Conservation (phyloP, 2,113 vertebrate species). For the Peromyscus maniculatus region DNA sequence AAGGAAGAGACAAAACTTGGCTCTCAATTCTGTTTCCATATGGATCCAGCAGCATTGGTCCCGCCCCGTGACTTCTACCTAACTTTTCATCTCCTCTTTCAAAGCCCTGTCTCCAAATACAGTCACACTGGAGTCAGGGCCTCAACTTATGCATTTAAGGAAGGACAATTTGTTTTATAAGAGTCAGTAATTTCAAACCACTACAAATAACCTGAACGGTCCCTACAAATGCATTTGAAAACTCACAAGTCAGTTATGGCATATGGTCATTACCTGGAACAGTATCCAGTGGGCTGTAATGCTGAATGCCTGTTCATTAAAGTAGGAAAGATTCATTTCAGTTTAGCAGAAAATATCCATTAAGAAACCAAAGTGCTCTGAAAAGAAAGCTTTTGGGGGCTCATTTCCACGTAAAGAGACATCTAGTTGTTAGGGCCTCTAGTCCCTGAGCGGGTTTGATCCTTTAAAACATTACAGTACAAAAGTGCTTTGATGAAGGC, state of each 20-base stretch:
- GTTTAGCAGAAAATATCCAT: background rate
- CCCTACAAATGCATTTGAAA: background rate
- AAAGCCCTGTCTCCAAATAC: background rate
- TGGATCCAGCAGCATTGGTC: background rate
- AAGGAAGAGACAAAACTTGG: background rate
- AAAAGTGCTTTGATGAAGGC: background rate
- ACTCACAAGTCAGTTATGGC: rapidly evolving
- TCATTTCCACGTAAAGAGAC: constrained; percentile 22
- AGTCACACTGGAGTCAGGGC: background rate
- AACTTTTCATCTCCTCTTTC: background rate
- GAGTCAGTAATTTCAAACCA: background rate
- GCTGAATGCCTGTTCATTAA: background rate
- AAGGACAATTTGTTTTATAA: background rate
- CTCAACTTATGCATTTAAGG: background rate
- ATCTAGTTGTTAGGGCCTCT: background rate
- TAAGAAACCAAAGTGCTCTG: constrained; percentile 30
- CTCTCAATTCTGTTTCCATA: background rate
- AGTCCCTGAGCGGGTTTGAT: background rate
- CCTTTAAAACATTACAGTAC: background rate
- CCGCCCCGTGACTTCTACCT: background rate
- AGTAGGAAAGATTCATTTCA: background rate
- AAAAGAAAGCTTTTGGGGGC: constrained; percentile 5
- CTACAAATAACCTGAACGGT: background rate
- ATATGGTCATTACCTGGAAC: background rate
- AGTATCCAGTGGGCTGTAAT: background rate